Evolutionary conservation across 2,888 invertebrate genomes (phyloP), one percentile per base, ranked within the genome.

Genomic region (Scaptodrosophila latifasciaeformis): DNA sequence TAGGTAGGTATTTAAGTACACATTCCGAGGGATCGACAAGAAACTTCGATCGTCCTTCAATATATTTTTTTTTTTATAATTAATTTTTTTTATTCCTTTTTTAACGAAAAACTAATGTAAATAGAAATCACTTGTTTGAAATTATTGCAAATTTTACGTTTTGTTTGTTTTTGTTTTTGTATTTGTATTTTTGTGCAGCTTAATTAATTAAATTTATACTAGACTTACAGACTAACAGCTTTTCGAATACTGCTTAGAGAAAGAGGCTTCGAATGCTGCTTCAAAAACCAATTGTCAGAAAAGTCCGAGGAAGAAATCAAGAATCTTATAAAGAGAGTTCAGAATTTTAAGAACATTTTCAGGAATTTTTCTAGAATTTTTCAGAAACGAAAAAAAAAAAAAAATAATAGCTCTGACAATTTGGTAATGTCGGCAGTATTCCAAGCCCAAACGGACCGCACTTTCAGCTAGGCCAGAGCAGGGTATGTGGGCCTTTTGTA

Each of bases 161-260:
- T 53, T 9, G 54, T 59, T 60, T 57, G 54, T 27, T 27, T 57
- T 46, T 37, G 19, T 35, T 53, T 52, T 35, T 47, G 30, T 54
- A 54, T 66, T 52, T 46, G 48, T 53, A 61, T 57, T 47, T 53
- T 59, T 55, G 70, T 72, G 62, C 61, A 45, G 54, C 79, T 78
- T 78, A 79, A 18, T 7, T 24, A 15, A 4, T 58, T 67, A 71
- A 75, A 75, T 67, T 71, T 82, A 81, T 60, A 61, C 82, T 82
- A 82, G 57, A 64, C 80, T 83, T 85, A 82, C 59, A 53, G 68
- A 70, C 85, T 86, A 86, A 71, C 85, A 82, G 86, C 86, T 86
- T 86, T 86, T 86, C 86, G 86, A 86, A 86, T 86, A 86, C 86
- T 86, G 86, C 86, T 86, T 86, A 86, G 86, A 86, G 86, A 86